Evolutionary conservation across 2,888 invertebrate genomes (phyloP).

Genomic region (Pristionchus entomophagus): DNA sequence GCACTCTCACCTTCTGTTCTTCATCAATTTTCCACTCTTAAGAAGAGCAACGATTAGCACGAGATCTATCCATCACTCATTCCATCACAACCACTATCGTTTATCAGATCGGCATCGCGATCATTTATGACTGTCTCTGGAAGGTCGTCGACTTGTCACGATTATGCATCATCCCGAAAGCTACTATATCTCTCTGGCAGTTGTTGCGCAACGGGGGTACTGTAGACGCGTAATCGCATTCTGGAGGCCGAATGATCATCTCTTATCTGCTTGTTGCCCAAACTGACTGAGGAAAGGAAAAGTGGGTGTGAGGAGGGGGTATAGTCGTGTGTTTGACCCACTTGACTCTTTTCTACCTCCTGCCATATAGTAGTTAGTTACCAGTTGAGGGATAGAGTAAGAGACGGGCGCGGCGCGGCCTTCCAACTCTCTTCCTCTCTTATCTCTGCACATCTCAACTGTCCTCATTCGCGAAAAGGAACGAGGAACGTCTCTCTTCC

Average conservation of each 20-base stretch:
- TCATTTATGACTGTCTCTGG: slow-evolving; percentile 20
- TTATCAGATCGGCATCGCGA: slow-evolving; percentile 18
- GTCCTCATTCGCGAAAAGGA: slow-evolving; percentile 41
- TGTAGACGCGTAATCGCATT: not conserved
- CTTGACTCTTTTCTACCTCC: slow-evolving; percentile 39
- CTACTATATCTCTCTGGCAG: not conserved
- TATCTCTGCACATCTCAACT: slow-evolving; percentile 37
- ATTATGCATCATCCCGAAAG: not conserved
- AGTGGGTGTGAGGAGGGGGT: too few relatives aligned
- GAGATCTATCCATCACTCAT: slow-evolving; percentile 11
- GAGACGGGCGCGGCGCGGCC: slow-evolving; percentile 30
- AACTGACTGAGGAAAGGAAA: not conserved
- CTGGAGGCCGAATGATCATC: slow-evolving; percentile 28
- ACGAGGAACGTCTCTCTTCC: slow-evolving; percentile 25
- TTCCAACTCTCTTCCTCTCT: slow-evolving; percentile 35
- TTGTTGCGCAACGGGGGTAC: slow-evolving; percentile 20
- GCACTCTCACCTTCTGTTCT: slow-evolving; percentile 28
- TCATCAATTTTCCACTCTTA: slow-evolving; percentile 6
- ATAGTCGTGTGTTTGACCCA: slow-evolving; percentile 37
- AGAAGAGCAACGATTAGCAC: not conserved
- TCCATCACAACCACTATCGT: not conserved
- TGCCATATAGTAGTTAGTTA: slow-evolving; percentile 43
- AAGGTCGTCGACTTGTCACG: slow-evolving; percentile 39
- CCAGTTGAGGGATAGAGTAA: slow-evolving; percentile 40
- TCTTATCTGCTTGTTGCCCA: too few relatives aligned